Evolutionary conservation across 1,140 invertebrate species (phyloP).

Genomic region (Eciton burchellii): DNA sequence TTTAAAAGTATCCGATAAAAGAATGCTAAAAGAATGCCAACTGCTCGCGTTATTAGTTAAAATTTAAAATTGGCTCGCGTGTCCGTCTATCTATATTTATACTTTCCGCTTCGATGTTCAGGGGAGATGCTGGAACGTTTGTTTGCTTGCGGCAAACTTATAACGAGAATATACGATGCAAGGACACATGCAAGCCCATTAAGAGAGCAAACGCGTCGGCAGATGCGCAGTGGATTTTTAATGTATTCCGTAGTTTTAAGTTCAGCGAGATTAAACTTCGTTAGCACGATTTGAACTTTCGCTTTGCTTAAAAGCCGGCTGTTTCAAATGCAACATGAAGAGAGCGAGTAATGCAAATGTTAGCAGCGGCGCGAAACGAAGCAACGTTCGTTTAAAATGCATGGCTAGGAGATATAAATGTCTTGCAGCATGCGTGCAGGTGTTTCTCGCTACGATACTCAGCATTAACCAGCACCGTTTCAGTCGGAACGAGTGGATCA

Average conservation of each 20-base stretch:
- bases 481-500: conserved; percentile 35
- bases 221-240: background rate
- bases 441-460: background rate
- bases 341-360: conserved; percentile 10
- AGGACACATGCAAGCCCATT: background rate
- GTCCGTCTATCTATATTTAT: background rate
- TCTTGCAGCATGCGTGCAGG: background rate
- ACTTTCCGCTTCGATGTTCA: background rate
- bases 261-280: conserved; percentile 26
- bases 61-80: background rate
- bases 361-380: conserved; percentile 34
- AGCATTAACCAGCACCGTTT: conserved; percentile 1
- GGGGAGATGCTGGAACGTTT: background rate
- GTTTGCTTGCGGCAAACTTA: background rate
- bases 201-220: background rate
- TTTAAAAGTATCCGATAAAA: background rate
- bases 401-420: conserved; percentile 25
- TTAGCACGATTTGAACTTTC: background rate
- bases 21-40: background rate
- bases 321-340: background rate
- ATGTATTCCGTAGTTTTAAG: background rate
- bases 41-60: background rate
- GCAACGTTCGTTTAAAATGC: conserved; percentile 24
- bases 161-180: background rate
- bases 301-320: background rate